Conservation (phyloP, 2,888 invertebrate genomes). For the Ischnura elegans region DNA sequence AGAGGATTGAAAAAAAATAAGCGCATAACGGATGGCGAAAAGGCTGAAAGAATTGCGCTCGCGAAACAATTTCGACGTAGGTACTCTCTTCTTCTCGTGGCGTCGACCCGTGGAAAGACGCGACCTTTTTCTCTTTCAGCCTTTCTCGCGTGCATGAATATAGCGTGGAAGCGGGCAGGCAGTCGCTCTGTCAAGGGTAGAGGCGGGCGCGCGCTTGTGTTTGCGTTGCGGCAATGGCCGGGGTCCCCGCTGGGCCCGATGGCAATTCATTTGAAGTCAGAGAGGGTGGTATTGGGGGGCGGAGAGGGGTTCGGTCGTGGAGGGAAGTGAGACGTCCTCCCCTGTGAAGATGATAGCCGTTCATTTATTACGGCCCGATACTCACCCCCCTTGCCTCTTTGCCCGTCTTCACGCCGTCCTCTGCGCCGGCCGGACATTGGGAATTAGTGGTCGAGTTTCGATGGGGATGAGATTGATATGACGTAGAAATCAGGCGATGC, state of each 20-base stretch:
- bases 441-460: no score
- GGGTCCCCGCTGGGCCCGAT: slow-evolving; percentile 55
- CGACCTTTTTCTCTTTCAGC: background rate
- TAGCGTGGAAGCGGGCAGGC: background rate
- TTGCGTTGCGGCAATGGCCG: background rate
- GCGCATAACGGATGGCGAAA: no score
- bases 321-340: slow-evolving; percentile 29
- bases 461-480: no score
- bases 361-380: slow-evolving; percentile 47
- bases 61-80: slow-evolving; percentile 38
- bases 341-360: slow-evolving; percentile 59
- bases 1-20: slow-evolving; percentile 27
- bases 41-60: background rate
- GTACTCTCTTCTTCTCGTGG: background rate
- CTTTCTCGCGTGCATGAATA: background rate
- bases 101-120: slow-evolving; percentile 40
- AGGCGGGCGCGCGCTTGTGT: background rate
- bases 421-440: slow-evolving; percentile 41
- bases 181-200: background rate
- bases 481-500: no score
- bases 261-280: slow-evolving; percentile 64
- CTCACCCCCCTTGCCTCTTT: background rate
- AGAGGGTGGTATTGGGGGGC: background rate
- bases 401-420: background rate
- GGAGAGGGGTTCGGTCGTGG: background rate